Base-by-base conservation (phyloP, 2,113 vertebrate genomes). In the Coreoperca whiteheadi region DNA sequence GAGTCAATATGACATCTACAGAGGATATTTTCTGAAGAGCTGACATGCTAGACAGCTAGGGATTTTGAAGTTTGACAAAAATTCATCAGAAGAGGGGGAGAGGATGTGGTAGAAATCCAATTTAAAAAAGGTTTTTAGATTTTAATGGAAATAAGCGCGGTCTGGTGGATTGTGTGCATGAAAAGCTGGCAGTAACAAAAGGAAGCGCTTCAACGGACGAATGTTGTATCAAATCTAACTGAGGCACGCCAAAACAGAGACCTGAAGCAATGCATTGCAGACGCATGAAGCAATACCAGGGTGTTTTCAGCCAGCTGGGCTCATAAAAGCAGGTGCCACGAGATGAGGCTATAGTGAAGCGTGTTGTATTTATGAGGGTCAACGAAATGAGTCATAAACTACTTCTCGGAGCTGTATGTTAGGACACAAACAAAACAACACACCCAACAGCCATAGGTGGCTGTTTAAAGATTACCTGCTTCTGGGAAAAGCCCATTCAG, bases 251-350 rank as follows among this genome's bases (percentile, higher is more conserved):
- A 43, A 77, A 67, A 64, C 32, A 25, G 12, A 77, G 81, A 53
- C 50, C 43, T 82, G 64, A 81, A 46, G 50, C 48, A 79, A 46
- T 46, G 56, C 84, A 79, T 73, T 57, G 43, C 71, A 66, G 72
- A 81, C 73, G 30, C 72, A 79, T 74, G 72, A 88, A 34, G 80
- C 59, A 89, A 78, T 20, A 79, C 56, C 70, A 61, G 71, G 82
- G 70, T 41, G 82, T 70, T 89, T 75, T 67, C 74, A 64, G 73
- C 75, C 71, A 15, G 43, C 69, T 65, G 41, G 57, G 9, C 84
- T 73, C 67, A 41, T 75, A 78, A 81, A 83, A 83, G 59, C 50
- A 61, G 60, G 51, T 65, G 60, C 59, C 74, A 70, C 14, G 20
- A 72, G 87, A 80, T 46, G 64, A 77, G 43, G 63, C 21, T n/a